These are phyloP conservation scores for Melanotaenia maccullochi DNA, from an alignment of 2,797 vertebrate species.

Conservation along the genomic window DNA sequence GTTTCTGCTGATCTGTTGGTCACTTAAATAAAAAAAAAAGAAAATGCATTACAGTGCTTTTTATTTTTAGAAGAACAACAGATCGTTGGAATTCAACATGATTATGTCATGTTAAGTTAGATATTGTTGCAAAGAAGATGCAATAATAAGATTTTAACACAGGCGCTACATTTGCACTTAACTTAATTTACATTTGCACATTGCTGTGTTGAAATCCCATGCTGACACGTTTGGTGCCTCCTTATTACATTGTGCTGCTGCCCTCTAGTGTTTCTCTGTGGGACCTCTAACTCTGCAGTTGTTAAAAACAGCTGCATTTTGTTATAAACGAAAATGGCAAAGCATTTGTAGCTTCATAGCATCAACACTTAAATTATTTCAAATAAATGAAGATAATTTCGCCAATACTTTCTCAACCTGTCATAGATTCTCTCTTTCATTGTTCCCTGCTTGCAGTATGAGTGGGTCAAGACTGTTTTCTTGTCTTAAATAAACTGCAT, in stretches of 20 bases:
- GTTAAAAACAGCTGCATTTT: not conserved
- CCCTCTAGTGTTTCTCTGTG: conserved; percentile 55
- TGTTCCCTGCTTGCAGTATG: not conserved
- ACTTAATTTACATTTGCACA: not conserved
- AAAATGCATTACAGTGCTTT: too few relatives aligned
- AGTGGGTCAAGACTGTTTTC: not conserved
- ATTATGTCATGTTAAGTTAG: not conserved
- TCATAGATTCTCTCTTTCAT: not conserved
- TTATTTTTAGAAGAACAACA: not conserved
- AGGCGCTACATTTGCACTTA: too few relatives aligned
- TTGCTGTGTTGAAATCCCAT: not conserved
- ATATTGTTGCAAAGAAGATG: not conserved
- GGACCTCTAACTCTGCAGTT: conserved; percentile 18
- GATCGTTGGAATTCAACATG: not conserved
- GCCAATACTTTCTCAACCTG: not conserved
- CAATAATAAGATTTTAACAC: not conserved
- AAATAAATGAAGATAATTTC: too few relatives aligned
- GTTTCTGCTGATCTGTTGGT: not conserved
- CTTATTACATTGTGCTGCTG: conserved; percentile 38
- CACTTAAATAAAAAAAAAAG: too few relatives aligned
- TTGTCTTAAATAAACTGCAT: not conserved
- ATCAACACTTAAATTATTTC: too few relatives aligned
- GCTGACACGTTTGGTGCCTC: not conserved
- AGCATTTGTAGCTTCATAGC: not conserved
- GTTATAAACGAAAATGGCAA: not conserved